phyloP scores from a whole-genome alignment of 2,797 vertebrate species.

The Dendrocincla tyrannina region DNA sequence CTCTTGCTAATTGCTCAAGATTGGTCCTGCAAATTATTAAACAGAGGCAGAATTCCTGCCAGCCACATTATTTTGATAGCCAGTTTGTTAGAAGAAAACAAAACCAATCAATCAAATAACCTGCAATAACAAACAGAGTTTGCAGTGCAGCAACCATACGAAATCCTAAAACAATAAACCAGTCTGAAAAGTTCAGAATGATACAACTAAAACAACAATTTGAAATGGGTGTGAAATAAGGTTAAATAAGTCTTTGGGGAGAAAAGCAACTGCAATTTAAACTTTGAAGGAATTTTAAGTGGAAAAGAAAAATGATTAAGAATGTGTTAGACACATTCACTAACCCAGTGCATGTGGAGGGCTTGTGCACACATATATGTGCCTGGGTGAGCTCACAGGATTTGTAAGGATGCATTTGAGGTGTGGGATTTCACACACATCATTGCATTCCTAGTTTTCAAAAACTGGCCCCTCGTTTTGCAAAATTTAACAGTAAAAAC shows the following conservation, averaged over 20 bases:
- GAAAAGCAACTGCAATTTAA: background rate
- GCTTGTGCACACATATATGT: background rate
- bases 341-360: background rate
- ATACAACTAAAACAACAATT: slow-evolving; percentile 25
- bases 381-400: background rate
- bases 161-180: slow-evolving; percentile 52
- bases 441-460: background rate
- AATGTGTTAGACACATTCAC: background rate
- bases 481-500: background rate
- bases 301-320: background rate
- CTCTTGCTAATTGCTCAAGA: slow-evolving; percentile 24
- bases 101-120: slow-evolving; percentile 59
- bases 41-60: slow-evolving; percentile 9
- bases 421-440: background rate
- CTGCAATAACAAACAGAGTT: slow-evolving; percentile 56
- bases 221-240: slow-evolving; percentile 6
- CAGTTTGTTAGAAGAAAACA: slow-evolving; percentile 36
- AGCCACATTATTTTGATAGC: slow-evolving; percentile 44
- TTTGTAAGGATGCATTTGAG: background rate
- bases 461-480: background rate
- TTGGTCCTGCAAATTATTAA: slow-evolving; percentile 41
- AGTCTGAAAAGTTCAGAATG: slow-evolving; percentile 30
- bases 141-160: slow-evolving; percentile 2
- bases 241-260: slow-evolving; percentile 19
- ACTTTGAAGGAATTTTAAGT: background rate